These are phyloP conservation scores for Petroica traversi DNA, from an alignment of 2,113 vertebrate species.

Conservation along the genomic window DNA sequence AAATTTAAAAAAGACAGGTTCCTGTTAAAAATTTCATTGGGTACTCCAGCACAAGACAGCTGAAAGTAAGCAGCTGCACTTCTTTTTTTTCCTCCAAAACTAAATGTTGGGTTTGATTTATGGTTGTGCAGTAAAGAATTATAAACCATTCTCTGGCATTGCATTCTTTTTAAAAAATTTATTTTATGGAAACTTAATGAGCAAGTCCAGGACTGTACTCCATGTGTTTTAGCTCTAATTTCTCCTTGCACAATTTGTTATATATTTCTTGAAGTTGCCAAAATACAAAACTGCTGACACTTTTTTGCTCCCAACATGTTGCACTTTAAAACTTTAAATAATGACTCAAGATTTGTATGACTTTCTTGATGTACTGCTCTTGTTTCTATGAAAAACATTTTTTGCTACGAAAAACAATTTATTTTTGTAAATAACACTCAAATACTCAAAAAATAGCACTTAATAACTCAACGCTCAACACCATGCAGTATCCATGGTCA, in stretches of 20 bases:
- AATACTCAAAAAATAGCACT: too few species aligned
- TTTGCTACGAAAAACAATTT: not conserved
- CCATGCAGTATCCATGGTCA: not conserved
- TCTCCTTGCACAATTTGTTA: not conserved
- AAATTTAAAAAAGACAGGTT: not conserved
- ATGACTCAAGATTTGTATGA: not conserved
- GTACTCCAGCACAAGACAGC: not conserved
- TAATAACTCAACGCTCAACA: too few species aligned
- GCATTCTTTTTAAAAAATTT: too few species aligned
- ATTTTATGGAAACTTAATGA: not conserved
- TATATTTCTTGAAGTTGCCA: not conserved
- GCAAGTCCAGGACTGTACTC: not conserved
- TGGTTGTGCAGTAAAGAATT: not conserved
- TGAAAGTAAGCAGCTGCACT: not conserved
- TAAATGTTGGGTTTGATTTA: not conserved
- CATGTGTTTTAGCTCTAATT: not conserved
- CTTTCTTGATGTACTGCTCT: not conserved
- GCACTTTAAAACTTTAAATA: not conserved
- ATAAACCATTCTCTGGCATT: not conserved
- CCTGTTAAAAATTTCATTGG: not conserved
- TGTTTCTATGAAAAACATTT: not conserved
- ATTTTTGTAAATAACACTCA: not conserved
- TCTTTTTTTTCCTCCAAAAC: not conserved
- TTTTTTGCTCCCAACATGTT: not conserved
- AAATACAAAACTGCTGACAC: not conserved